Base-by-base conservation (phyloP, 2,888 invertebrate species). In the Drosophila flavopinicola region DNA sequence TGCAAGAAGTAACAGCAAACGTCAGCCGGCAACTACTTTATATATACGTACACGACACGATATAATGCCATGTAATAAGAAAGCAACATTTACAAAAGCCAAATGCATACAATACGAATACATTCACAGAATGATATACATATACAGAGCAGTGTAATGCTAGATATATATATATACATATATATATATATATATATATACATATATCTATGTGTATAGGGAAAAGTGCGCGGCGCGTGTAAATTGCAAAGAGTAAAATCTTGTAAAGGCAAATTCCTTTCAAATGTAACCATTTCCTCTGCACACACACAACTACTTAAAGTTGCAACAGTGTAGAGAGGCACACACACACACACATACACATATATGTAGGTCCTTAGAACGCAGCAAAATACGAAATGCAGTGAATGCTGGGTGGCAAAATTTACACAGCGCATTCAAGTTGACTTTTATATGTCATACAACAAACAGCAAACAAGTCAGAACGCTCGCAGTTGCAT, bases 211-310 rank as follows among this genome's bases (percentile, higher is more conserved):
- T 47, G 30, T 47, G 25, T 32, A 25, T 59, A 38, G 20, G 51
- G 51, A 69, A 64, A 66, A 68, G 78, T 67, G 49, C 72, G 78
- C 70, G 82, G 66, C 85, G 87, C 85, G 82, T 87, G 80, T 87
- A 87, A 87, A 85, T 85, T 87, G 82, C 79, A 87, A 87, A 82
- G 85, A 82, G 87, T 85, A 85, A 85, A 82, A 85, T 87, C 82
- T 87, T 82, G 80, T 82, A 85, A 87, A 82, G 86, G 76, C 86
- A 87, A 87, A 87, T 87, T 83, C 87, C 80, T 87, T 87, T 83
- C 82, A 85, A 85, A 80, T 80, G 85, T 76, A 85, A 85, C 83
- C 87, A 72, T 84, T 71, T 80, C 78, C 67, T 72, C 66, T 51
- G 54, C 49, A 61, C 56, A 63, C 45, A 60, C 56, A 39, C 76